Evolutionary conservation across 2,888 invertebrate genomes (phyloP).

Genomic region (Aquatica leii): DNA sequence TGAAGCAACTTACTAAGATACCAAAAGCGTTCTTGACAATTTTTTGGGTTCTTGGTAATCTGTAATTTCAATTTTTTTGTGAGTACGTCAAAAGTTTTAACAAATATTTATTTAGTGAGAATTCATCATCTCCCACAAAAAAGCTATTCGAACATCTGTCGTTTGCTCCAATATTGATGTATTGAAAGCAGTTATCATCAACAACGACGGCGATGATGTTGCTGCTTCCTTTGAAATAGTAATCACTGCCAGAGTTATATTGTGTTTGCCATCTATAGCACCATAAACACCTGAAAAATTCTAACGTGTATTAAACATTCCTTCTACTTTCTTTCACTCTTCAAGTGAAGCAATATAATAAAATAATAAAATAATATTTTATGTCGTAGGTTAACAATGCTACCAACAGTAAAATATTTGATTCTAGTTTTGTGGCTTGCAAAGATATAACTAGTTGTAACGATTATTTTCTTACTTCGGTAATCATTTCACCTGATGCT

Average conservation of each 20-base stretch:
- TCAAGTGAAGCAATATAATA: not conserved
- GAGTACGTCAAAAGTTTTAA: not conserved
- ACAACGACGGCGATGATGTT: constrained; percentile 45
- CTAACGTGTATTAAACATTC: too few species aligned
- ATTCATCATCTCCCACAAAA: too few species aligned
- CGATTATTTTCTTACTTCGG: too few species aligned
- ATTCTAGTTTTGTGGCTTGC: not conserved
- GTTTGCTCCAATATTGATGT: not conserved
- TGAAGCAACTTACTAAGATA: not conserved
- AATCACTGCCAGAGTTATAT: too few species aligned
- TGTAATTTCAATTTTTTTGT: too few species aligned
- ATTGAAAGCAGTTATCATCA: constrained; percentile 40
- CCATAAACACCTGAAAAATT: too few species aligned
- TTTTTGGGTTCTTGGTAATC: not conserved
- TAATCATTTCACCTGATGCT: too few species aligned
- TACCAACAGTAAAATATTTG: not conserved
- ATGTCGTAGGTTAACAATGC: not conserved
- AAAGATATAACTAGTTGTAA: too few species aligned
- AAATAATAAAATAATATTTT: not conserved
- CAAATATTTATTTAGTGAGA: not conserved
- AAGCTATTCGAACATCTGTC: too few species aligned
- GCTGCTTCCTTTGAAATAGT: constrained; percentile 43
- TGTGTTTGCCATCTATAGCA: too few species aligned
- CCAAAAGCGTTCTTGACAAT: not conserved
- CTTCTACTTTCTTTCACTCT: not conserved